A percentile compares a stretch with the other conserved stretches of the same genome.
Conservation (phyloP, 2,113 vertebrate species). For the Bombycilla garrulus region DNA sequence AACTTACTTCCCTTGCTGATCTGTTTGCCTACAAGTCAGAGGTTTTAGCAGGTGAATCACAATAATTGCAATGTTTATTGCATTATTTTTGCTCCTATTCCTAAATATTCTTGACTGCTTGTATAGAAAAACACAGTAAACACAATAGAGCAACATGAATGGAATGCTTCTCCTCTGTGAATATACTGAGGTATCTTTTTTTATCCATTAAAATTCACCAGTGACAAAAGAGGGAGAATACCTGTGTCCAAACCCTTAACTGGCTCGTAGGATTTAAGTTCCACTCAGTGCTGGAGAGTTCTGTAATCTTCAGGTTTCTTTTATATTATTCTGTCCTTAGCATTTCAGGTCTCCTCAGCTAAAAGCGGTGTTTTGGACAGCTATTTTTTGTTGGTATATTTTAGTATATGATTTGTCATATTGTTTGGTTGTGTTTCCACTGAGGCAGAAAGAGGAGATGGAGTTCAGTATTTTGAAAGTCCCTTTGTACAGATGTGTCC, state of each 20-base stretch:
- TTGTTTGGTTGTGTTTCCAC: neutral
- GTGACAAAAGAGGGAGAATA: neutral
- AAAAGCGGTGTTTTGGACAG: neutral
- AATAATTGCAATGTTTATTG: neutral
- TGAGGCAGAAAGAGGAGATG: neutral
- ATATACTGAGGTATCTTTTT: neutral
- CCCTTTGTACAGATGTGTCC: neutral
- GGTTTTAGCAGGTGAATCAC: neutral
- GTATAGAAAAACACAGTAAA: neutral
- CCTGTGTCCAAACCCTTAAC: neutral
- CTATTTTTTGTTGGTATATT: neutral
- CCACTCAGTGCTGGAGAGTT: neutral
- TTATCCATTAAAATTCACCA: neutral
- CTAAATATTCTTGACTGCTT: neutral
- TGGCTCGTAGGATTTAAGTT: neutral
- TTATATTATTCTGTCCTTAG: neutral
- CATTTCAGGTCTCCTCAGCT: neutral
- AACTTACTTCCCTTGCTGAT: neutral
- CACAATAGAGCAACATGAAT: neutral
- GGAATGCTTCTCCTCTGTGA: neutral
- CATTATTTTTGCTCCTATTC: neutral
- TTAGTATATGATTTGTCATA: neutral
- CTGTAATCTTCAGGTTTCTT: neutral
- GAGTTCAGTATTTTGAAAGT: neutral
- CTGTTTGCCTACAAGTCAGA: neutral